A percentile compares a stretch with the other conserved stretches of the same genome.
These are phyloP conservation scores for Pangasius sanitwongsei DNA, from an alignment of 2,797 vertebrate genomes.

Conservation along the genomic window DNA sequence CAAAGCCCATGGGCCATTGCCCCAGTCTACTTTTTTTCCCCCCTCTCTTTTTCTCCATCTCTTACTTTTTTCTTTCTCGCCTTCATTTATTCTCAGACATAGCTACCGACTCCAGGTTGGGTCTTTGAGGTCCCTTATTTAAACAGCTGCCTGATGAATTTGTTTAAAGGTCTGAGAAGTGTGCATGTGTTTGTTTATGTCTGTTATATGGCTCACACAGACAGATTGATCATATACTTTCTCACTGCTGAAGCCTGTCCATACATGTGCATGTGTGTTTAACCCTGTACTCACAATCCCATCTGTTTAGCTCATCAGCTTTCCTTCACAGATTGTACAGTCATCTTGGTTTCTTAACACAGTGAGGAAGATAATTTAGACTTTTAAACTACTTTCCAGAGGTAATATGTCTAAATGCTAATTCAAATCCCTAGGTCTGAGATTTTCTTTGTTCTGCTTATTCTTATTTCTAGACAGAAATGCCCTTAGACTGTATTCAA, in stretches of 20 bases:
- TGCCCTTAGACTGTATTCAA: neutral
- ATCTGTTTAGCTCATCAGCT: conserved; percentile 51
- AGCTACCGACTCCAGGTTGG: conserved; percentile 13
- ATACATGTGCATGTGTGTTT: neutral
- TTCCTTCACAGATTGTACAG: conserved; percentile 42
- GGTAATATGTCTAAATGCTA: conserved; percentile 12
- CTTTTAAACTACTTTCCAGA: conserved; percentile 43
- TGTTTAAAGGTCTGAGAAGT: neutral
- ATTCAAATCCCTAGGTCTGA: neutral
- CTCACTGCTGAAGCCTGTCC: neutral
- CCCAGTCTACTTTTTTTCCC: neutral
- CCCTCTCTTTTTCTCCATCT: conserved; percentile 1
- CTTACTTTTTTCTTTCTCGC: conserved; percentile 19
- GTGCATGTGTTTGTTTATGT: conserved; percentile 20
- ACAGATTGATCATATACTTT: neutral
- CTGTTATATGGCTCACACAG: conserved; percentile 24
- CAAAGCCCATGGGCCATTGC: conserved; percentile 36
- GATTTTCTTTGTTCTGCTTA: neutral
- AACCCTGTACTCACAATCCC: conserved; percentile 26
- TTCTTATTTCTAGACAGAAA: neutral
- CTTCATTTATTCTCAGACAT: conserved; percentile 33
- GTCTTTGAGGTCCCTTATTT: conserved; percentile 1
- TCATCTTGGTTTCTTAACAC: conserved; percentile 42
- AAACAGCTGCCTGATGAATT: conserved; percentile 27
- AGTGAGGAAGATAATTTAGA: conserved; percentile 31